Evolutionary conservation across 2,888 invertebrate species (phyloP).

Genomic region (Chaetogeoica ovagalla): DNA sequence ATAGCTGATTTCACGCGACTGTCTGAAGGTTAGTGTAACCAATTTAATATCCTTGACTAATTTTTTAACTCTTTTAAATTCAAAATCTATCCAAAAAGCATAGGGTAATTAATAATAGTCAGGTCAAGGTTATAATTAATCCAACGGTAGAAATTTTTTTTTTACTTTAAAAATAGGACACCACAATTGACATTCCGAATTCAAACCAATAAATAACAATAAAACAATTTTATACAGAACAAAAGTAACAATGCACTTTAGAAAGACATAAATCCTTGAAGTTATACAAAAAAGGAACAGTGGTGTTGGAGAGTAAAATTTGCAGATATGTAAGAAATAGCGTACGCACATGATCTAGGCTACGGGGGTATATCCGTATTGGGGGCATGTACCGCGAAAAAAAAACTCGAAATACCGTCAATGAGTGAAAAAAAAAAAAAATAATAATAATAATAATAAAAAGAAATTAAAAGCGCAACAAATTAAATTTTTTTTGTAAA

Average conservation of each 20-base stretch:
- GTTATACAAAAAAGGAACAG: neutral
- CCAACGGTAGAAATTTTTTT: neutral
- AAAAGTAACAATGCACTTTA: conserved; percentile 23
- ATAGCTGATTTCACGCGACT: neutral
- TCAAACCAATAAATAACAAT: neutral
- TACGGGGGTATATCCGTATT: neutral
- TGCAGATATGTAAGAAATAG: neutral
- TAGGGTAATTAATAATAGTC: neutral
- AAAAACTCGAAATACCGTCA: neutral
- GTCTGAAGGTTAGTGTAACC: conserved; percentile 13
- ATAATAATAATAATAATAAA: neutral
- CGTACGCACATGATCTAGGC: neutral
- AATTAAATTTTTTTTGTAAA: conserved; percentile 9
- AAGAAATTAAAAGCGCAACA: neutral
- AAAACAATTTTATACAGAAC: neutral
- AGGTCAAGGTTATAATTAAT: conserved; percentile 30
- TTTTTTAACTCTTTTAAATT: conserved; percentile 31
- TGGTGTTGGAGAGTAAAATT: neutral
- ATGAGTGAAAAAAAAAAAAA: neutral
- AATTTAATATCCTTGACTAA: conserved; percentile 43
- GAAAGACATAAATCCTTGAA: conserved; percentile 32
- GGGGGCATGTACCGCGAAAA: neutral
- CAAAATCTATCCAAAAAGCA: conserved; percentile 32
- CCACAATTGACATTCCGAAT: neutral
- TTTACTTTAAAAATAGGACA: conserved; percentile 1